Evolutionary conservation across 2,797 vertebrate species (phyloP).

Genomic region (Monodelphis domestica): DNA sequence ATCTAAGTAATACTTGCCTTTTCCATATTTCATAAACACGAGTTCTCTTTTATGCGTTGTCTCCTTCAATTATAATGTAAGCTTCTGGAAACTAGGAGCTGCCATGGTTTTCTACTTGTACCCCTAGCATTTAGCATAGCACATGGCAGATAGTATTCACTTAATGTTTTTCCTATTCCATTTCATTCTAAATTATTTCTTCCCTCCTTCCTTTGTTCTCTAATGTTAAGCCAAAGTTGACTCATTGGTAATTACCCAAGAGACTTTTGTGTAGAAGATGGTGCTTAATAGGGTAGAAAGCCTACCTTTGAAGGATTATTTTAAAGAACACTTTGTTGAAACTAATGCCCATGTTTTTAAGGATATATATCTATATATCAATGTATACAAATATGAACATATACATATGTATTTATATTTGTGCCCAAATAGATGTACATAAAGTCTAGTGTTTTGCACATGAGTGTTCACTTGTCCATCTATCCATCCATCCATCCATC

Average conservation of each 20-base stretch:
- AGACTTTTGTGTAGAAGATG: slow-evolving; percentile 21
- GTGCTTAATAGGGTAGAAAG: slow-evolving; percentile 22
- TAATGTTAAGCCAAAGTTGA: slow-evolving; percentile 14
- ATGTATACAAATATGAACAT: neutral
- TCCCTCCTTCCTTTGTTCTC: neutral
- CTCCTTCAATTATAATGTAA: neutral
- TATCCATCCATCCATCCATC: neutral
- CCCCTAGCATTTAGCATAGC: neutral
- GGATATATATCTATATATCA: neutral
- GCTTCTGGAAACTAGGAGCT: neutral
- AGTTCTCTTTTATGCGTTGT: neutral
- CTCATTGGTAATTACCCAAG: neutral
- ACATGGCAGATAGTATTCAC: neutral
- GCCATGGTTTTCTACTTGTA: neutral
- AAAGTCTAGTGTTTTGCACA: neutral
- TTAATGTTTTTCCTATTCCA: neutral
- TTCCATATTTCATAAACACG: neutral
- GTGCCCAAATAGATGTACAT: neutral
- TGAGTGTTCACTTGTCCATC: neutral
- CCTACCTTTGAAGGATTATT: neutral
- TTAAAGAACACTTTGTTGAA: neutral
- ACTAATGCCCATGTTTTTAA: neutral
- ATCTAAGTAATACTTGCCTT: neutral
- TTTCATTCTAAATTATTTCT: neutral
- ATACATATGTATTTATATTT: neutral